phyloP scores from a whole-genome alignment of 2,797 vertebrate genomes.

The Neopelma chrysocephalum region DNA sequence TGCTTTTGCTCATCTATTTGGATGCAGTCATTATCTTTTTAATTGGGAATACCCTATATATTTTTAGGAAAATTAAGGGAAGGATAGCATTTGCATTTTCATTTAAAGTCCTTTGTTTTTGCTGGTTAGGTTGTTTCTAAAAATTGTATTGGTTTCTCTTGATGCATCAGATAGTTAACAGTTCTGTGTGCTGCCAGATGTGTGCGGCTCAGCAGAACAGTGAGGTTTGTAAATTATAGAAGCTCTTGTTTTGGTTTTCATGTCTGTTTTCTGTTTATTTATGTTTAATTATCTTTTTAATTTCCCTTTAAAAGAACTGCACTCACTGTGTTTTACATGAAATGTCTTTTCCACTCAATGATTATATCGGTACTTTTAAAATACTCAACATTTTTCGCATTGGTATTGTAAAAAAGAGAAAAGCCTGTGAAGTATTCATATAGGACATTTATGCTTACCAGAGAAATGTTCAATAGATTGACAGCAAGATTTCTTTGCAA shows the following conservation, averaged over 20 bases:
- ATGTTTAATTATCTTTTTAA: neutral
- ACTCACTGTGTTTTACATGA: neutral
- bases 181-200: neutral
- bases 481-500: neutral
- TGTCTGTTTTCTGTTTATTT: neutral
- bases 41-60: neutral
- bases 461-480: neutral
- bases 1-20: neutral
- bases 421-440: neutral
- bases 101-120: neutral
- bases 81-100: neutral
- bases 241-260: neutral
- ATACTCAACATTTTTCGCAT: neutral
- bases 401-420: neutral
- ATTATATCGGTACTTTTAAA: neutral
- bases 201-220: neutral
- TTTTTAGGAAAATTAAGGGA: neutral
- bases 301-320: neutral
- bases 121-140: neutral
- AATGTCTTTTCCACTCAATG: neutral
- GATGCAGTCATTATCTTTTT: neutral
- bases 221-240: neutral
- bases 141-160: neutral
- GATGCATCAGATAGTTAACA: neutral
- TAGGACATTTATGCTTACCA: neutral